A percentile compares a stretch with the other conserved stretches of the same genome.
These are phyloP conservation scores for Leptocoma aspasia DNA, from an alignment of 2,113 vertebrate species.

Conservation along the genomic window DNA sequence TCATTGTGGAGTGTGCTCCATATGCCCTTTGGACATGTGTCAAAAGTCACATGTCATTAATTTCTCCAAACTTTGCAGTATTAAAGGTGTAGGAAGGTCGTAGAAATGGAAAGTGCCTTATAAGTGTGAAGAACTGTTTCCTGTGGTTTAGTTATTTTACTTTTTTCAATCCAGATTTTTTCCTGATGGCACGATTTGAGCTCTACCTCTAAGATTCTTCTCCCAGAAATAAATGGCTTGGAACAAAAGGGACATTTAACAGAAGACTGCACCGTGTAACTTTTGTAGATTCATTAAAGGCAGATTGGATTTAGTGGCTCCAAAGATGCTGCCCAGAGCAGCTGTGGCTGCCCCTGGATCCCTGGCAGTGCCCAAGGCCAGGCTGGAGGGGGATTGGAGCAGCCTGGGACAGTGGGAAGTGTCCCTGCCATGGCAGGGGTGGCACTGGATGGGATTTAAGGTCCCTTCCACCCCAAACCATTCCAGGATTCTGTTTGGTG, in stretches of 20 bases:
- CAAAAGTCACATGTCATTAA: background rate
- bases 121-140: background rate
- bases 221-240: background rate
- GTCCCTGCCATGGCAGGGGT: background rate
- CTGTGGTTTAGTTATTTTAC: background rate
- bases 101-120: background rate
- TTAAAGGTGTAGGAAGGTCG: background rate
- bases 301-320: background rate
- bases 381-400: background rate
- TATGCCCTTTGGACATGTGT: background rate
- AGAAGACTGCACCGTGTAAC: fast-evolving
- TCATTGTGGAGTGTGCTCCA: background rate
- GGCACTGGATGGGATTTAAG: background rate
- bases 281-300: background rate
- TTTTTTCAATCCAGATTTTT: background rate
- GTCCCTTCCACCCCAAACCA: background rate
- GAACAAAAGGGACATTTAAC: background rate
- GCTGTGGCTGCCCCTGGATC: background rate
- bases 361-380: background rate
- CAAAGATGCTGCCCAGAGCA: background rate
- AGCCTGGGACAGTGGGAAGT: fast-evolving
- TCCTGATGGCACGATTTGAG: background rate
- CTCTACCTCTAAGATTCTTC: background rate
- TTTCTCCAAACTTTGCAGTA: background rate
- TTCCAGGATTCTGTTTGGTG: background rate